phyloP scores from a whole-genome alignment of 2,113 vertebrate species.

The Pheucticus melanocephalus region DNA sequence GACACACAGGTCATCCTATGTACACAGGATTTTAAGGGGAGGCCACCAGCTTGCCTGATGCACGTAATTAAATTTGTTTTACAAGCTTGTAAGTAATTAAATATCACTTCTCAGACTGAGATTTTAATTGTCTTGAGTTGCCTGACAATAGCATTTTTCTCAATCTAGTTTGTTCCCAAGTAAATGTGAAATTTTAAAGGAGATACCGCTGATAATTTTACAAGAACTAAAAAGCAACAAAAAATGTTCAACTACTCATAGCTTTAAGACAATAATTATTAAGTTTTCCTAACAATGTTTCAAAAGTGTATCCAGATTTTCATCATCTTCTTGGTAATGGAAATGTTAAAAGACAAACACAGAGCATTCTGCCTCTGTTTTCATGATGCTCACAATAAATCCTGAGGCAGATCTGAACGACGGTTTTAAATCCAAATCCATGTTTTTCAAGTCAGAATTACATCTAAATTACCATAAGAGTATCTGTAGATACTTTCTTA shows the following conservation, averaged over 20 bases:
- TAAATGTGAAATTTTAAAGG: neutral
- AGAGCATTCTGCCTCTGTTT: neutral
- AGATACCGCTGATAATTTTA: neutral
- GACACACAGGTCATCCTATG: conserved; percentile 3
- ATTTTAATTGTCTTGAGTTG: conserved; percentile 34
- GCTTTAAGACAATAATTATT: neutral
- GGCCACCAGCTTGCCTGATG: conserved; percentile 45
- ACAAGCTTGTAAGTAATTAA: conserved; percentile 65
- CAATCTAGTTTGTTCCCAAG: neutral
- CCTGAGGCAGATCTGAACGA: neutral
- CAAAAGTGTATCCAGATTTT: neutral
- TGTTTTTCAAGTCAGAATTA: neutral
- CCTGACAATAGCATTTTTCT: conserved; percentile 32
- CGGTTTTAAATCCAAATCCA: neutral
- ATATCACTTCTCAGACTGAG: conserved; percentile 45
- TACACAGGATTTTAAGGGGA: conserved; percentile 45
- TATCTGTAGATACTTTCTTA: neutral
- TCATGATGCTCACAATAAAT: neutral
- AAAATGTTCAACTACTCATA: neutral
- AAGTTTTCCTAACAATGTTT: neutral
- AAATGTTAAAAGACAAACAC: neutral
- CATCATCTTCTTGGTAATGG: neutral
- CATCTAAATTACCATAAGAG: neutral
- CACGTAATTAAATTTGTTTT: conserved; percentile 62
- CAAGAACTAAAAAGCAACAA: neutral